phyloP scores from a whole-genome alignment of 1,140 invertebrate genomes.

The Brachystomella parvula region DNA sequence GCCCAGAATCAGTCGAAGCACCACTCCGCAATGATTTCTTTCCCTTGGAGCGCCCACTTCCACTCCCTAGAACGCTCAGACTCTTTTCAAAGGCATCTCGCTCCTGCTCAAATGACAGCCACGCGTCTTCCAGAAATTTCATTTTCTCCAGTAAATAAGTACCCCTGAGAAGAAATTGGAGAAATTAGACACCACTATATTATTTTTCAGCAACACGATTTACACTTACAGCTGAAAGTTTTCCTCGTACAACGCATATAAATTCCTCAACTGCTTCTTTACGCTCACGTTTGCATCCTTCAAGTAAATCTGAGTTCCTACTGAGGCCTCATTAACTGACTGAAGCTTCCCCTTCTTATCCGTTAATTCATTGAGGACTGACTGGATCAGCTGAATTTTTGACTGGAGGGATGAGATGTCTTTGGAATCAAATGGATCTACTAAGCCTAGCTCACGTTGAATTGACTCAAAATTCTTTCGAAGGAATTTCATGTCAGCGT shows the following conservation, averaged over 20 bases:
- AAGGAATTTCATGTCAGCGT: constrained; percentile 32
- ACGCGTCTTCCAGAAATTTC: constrained; percentile 36
- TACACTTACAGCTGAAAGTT: constrained; percentile 37
- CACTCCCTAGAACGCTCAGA: constrained; percentile 15
- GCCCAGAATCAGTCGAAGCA: constrained; percentile 35
- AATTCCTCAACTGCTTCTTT: constrained; percentile 33
- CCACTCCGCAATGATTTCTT: constrained; percentile 35
- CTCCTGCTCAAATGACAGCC: constrained; percentile 36
- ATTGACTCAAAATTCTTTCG: constrained; percentile 33
- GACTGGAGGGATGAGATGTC: constrained; percentile 28
- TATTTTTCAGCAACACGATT: not conserved
- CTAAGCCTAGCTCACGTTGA: constrained; percentile 21
- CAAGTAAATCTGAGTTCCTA: constrained; percentile 31
- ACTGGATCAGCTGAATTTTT: constrained; percentile 33
- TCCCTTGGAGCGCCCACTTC: constrained; percentile 19
- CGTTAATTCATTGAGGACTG: constrained; percentile 24
- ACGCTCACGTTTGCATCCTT: constrained; percentile 28
- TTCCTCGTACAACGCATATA: constrained; percentile 36
- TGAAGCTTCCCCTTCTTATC: constrained; percentile 30
- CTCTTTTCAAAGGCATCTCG: constrained; percentile 35
- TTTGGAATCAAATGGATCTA: constrained; percentile 34
- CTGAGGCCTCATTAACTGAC: constrained; percentile 33
- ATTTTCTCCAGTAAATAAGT: constrained; percentile 36
- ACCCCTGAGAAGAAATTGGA: constrained; percentile 24
- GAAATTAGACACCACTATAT: not conserved